phyloP scores from a whole-genome alignment of 2,888 invertebrate species.

The Scaptomyza parva region DNA sequence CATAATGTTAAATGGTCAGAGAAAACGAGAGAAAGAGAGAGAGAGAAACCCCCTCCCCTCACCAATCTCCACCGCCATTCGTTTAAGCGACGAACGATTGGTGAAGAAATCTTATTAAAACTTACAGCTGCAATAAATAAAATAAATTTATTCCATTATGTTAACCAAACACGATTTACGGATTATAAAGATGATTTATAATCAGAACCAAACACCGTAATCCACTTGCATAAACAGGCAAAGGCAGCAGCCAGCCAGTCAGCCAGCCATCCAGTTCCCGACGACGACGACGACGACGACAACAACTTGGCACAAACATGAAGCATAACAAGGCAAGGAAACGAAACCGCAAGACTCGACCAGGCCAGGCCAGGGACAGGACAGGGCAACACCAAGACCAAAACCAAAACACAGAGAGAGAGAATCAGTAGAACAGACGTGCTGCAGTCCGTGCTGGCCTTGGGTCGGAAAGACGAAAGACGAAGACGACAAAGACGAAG shows the following conservation, averaged over 20 bases:
- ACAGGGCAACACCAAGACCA: no score
- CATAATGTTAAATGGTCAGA: conserved; percentile 44
- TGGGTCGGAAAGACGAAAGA: conserved; percentile 13
- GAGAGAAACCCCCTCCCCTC: neutral
- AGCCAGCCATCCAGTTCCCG: conserved; percentile 11
- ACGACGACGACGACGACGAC: conserved; percentile 3
- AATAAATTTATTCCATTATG: conserved; percentile 82
- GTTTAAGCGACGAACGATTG: conserved; percentile 48
- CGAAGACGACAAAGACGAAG: no score
- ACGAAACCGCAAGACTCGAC: conserved; percentile 51
- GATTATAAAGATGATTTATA: conserved; percentile 82
- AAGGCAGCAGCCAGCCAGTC: conserved; percentile 28
- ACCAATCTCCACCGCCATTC: neutral
- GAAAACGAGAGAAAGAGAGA: neutral
- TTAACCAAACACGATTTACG: conserved; percentile 82
- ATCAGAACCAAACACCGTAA: conserved; percentile 81
- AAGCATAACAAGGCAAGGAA: conserved; percentile 68
- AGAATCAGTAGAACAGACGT: conserved; percentile 29
- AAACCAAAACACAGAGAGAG: no score
- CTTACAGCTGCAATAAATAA: conserved; percentile 81
- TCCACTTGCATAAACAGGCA: conserved; percentile 80
- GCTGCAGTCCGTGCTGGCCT: conserved; percentile 51
- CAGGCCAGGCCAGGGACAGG: conserved; percentile 12
- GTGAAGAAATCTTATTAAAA: conserved; percentile 76
- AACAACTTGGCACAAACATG: conserved; percentile 74